These are phyloP conservation scores for Sepiola atlantica DNA, from an alignment of 2,888 invertebrate species.

Conservation along the genomic window DNA sequence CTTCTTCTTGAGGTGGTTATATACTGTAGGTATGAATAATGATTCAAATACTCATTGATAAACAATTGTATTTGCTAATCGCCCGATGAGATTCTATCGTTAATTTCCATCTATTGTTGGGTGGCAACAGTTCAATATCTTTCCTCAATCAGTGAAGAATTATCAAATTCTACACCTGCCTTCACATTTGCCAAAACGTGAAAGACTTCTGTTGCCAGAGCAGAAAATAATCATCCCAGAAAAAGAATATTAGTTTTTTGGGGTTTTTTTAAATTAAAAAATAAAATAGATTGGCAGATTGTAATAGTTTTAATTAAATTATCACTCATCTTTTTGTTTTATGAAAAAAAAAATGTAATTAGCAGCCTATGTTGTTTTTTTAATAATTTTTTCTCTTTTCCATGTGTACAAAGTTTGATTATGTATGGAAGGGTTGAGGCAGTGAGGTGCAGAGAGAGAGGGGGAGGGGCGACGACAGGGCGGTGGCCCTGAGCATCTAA, in stretches of 20 bases:
- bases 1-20: neutral
- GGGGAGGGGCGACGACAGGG: too few relatives aligned
- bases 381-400: neutral
- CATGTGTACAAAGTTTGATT: too few relatives aligned
- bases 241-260: too few relatives aligned
- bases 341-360: neutral
- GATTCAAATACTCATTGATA: neutral
- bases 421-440: too few relatives aligned
- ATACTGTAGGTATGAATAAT: neutral
- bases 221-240: neutral
- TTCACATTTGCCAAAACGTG: neutral
- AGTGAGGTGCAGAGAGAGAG: too few relatives aligned
- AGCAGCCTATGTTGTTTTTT: too few relatives aligned
- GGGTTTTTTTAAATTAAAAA: neutral
- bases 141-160: neutral
- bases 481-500: too few relatives aligned
- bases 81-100: neutral
- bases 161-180: slow-evolving; percentile 32
- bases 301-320: neutral
- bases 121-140: neutral
- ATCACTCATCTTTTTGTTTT: neutral
- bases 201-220: neutral
- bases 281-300: neutral
- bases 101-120: neutral
- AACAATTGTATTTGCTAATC: neutral